These are phyloP conservation scores for Lophius americanus DNA, from an alignment of 2,797 vertebrate genomes.

Conservation along the genomic window DNA sequence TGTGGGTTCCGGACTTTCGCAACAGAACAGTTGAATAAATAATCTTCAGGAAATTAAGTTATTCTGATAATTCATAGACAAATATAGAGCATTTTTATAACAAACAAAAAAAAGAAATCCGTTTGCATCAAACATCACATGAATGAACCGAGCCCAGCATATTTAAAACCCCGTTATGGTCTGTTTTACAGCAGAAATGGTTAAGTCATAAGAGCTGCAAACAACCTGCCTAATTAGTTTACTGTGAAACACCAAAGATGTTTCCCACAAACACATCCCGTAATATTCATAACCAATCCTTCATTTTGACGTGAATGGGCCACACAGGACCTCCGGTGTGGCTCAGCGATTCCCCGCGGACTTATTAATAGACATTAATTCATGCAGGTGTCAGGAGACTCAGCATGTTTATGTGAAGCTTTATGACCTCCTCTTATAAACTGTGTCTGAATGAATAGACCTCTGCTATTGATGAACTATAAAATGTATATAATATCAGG, in stretches of 20 bases:
- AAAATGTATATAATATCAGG: conserved; percentile 27
- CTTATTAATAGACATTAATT: conserved; percentile 56
- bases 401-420: conserved; percentile 49
- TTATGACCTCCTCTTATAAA: conserved; percentile 51
- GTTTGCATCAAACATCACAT: no score
- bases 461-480: conserved; percentile 46
- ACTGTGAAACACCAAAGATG: conserved; percentile 27
- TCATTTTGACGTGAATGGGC: conserved; percentile 45
- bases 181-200: neutral
- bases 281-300: conserved; percentile 56
- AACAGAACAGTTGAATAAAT: no score
- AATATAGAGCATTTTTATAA: no score
- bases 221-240: conserved; percentile 35
- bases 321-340: conserved; percentile 10
- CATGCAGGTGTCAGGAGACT: conserved; percentile 44
- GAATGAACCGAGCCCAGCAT: neutral
- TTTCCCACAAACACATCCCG: conserved; percentile 36
- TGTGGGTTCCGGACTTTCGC: no score
- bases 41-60: no score
- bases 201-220: conserved; percentile 3
- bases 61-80: no score
- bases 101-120: no score
- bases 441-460: conserved; percentile 42
- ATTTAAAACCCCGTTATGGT: neutral
- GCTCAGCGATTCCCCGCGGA: conserved; percentile 22